Evolutionary conservation across 2,797 vertebrate genomes (phyloP).

Genomic region (Phrynocephalus forsythii): DNA sequence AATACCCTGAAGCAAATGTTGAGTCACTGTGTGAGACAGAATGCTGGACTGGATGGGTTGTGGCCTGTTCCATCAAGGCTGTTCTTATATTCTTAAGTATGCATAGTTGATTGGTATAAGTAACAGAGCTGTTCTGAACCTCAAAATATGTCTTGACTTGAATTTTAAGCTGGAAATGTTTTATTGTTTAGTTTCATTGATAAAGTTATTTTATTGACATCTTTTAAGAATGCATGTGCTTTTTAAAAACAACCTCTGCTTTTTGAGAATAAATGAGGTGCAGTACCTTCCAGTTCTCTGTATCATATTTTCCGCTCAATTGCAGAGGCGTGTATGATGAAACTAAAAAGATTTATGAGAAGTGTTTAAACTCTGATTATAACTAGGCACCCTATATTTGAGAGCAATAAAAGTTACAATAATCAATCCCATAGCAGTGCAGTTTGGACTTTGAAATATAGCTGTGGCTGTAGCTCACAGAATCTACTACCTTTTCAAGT

Average conservation of each 20-base stretch:
- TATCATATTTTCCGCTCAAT: not conserved
- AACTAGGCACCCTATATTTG: not conserved
- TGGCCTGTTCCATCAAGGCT: too few relatives aligned
- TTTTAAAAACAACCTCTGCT: not conserved
- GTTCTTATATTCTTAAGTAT: not conserved
- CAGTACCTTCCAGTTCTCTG: not conserved
- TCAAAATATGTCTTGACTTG: not conserved
- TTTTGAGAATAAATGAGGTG: not conserved
- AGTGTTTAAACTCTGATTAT: constrained; percentile 11
- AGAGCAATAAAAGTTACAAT: not conserved
- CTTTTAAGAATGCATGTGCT: not conserved
- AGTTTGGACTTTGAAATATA: constrained; percentile 21
- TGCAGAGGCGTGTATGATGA: not conserved
- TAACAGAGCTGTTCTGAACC: not conserved
- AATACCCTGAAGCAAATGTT: too few relatives aligned
- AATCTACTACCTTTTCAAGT: not conserved
- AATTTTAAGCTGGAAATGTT: not conserved
- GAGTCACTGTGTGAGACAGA: too few relatives aligned
- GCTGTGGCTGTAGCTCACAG: not conserved
- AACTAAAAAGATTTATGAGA: not conserved
- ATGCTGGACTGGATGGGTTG: too few relatives aligned
- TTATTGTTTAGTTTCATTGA: not conserved
- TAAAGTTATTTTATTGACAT: not conserved
- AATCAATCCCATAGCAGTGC: constrained; percentile 2
- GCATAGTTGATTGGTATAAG: not conserved